Evolutionary conservation across 2,797 vertebrate species (phyloP).

Genomic region (Urocyon cinereoargenteus): DNA sequence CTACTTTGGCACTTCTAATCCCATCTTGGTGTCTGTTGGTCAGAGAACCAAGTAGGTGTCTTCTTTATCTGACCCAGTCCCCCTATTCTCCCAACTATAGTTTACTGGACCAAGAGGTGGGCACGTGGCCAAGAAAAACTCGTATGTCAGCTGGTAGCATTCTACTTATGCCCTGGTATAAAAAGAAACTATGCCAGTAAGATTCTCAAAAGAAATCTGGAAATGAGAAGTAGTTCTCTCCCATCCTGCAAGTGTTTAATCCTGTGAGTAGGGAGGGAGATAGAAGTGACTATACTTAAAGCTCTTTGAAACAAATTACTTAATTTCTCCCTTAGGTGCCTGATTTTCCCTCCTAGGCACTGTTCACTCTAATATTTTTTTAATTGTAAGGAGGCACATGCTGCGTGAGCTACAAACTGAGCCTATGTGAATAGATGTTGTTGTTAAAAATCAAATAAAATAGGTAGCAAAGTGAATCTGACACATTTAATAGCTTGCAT

Average conservation of each 20-base stretch:
- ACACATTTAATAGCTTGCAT: conserved; percentile 65
- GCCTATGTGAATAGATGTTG: conserved; percentile 63
- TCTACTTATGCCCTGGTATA: neutral
- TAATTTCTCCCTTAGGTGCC: conserved; percentile 52
- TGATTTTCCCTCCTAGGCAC: conserved; percentile 56
- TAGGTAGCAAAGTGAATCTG: conserved; percentile 62
- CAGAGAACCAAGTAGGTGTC: neutral
- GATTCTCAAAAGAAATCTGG: conserved; percentile 17
- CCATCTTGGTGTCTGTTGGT: neutral
- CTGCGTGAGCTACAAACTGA: conserved; percentile 47
- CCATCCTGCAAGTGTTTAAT: neutral
- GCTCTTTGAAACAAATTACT: conserved; percentile 60
- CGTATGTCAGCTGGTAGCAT: neutral
- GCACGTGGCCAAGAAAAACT: neutral
- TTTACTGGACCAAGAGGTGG: neutral
- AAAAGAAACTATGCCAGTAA: neutral
- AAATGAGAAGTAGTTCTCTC: neutral
- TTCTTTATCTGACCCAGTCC: neutral
- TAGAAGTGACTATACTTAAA: conserved; percentile 47
- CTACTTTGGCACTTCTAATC: neutral
- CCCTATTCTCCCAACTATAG: neutral
- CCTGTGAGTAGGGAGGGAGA: neutral
- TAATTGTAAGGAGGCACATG: conserved; percentile 60
- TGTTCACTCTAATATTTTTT: conserved; percentile 29
- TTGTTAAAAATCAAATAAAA: conserved; percentile 73